These are phyloP conservation scores for Drosophila navojoa DNA, from an alignment of 1,140 invertebrate species.

Conservation along the genomic window DNA sequence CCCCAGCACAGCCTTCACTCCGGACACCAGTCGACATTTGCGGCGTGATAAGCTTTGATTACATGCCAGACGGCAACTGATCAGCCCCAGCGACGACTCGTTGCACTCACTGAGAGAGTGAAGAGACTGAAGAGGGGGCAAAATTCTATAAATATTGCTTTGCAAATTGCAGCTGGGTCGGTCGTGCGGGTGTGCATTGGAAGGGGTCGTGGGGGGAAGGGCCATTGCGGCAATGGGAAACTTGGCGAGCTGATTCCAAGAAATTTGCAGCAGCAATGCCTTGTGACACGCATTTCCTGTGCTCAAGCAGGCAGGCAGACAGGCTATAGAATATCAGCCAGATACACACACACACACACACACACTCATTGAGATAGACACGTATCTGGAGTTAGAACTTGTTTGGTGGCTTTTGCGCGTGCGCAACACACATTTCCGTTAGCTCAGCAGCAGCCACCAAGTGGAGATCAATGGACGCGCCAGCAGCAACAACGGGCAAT, in stretches of 20 bases:
- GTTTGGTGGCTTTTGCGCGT: conserved; percentile 53
- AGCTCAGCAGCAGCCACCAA: conserved; percentile 12
- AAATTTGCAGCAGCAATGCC: conserved; percentile 35
- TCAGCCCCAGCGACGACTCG: conserved; percentile 4
- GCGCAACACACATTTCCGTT: conserved; percentile 56
- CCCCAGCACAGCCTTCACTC: neutral
- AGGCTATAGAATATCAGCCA: conserved; percentile 18
- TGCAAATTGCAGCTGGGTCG: conserved; percentile 16
- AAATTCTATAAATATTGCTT: conserved; percentile 51
- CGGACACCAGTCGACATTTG: conserved; percentile 22
- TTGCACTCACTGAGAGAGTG: conserved; percentile 4
- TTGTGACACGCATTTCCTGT: conserved; percentile 46
- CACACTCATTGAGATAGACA: neutral
- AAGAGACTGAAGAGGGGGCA: neutral
- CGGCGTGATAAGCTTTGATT: conserved; percentile 53
- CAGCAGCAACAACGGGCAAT: conserved; percentile 7
- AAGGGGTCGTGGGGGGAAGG: neutral
- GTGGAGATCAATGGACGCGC: conserved; percentile 46
- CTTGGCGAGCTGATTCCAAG: conserved; percentile 42
- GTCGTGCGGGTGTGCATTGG: neutral
- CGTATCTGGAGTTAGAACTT: conserved; percentile 11
- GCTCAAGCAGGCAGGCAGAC: neutral
- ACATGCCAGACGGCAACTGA: conserved; percentile 38
- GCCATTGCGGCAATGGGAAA: conserved; percentile 39
- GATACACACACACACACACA: conserved; percentile 16